Percentiles rank a stretch among this genome's conserved stretches.
Evolutionary conservation across 2,797 vertebrate genomes (phyloP).

Genomic region (Coregonus ussuriensis): DNA sequence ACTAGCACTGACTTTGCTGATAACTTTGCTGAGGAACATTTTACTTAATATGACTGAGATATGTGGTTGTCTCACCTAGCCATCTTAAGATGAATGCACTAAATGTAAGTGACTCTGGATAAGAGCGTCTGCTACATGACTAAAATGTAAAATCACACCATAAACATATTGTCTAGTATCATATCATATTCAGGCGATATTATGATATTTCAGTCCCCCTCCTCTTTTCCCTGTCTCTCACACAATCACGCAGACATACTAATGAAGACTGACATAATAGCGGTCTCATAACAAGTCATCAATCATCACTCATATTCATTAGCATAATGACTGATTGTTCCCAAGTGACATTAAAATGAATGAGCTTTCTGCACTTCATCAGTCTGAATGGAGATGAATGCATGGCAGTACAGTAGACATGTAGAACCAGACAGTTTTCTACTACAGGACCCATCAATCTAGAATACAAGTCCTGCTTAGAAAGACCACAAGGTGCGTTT

Average conservation of each 20-base stretch:
- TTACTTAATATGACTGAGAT: no score
- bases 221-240: background rate
- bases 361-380: conserved; percentile 43
- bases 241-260: background rate
- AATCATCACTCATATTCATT: conserved; percentile 50
- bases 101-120: no score
- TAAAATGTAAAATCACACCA: no score
- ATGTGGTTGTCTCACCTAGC: no score
- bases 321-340: conserved; percentile 65
- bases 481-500: conserved; percentile 23
- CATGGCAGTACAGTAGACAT: conserved; percentile 62
- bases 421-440: background rate
- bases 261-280: background rate
- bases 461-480: background rate
- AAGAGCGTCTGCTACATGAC: no score
- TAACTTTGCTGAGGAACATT: no score
- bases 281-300: conserved; percentile 15
- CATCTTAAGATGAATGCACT: no score
- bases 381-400: conserved; percentile 41
- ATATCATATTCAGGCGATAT: background rate
- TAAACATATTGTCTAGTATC: no score
- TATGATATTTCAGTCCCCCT: background rate
- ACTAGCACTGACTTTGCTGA: no score
- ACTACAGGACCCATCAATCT: background rate
- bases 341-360: conserved; percentile 39